Conservation (phyloP, 92 coral and sea anemone species). For the Paragorgia papillata region DNA sequence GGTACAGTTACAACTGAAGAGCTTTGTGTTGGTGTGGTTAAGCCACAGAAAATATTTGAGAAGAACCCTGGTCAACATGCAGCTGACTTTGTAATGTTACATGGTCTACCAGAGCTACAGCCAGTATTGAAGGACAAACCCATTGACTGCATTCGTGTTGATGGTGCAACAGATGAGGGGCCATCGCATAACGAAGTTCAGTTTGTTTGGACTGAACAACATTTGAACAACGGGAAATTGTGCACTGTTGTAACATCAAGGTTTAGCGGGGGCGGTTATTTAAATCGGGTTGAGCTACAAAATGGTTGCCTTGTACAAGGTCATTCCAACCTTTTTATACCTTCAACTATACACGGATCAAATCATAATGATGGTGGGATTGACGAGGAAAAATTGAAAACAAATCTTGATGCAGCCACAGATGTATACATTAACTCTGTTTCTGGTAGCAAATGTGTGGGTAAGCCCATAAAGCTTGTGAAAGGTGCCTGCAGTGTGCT, state of each 20-base stretch:
- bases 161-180: conserved; percentile 51
- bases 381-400: conserved; percentile 26
- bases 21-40: conserved; percentile 42
- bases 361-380: conserved; percentile 15
- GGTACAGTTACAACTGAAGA: conserved; percentile 30
- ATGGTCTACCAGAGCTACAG: conserved; percentile 6
- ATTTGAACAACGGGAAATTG: conserved; percentile 14
- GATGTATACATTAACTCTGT: conserved; percentile 40
- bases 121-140: conserved; percentile 4
- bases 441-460: conserved; percentile 18
- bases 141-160: conserved; percentile 44
- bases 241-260: conserved; percentile 33
- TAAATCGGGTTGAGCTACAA: conserved; percentile 42
- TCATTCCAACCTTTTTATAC: conserved; percentile 39
- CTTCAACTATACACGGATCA: conserved; percentile 45
- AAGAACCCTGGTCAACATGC: conserved; percentile 42
- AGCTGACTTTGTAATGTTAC: conserved; percentile 9
- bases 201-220: conserved; percentile 52
- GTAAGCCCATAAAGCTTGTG: conserved; percentile 26
- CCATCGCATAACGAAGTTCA: conserved; percentile 43
- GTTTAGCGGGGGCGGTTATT: conserved; percentile 40
- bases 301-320: conserved; percentile 46
- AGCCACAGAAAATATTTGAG: conserved; percentile 20
- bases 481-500: conserved; percentile 34
- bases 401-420: conserved; percentile 40